Conservation (phyloP, 2,797 vertebrate genomes). For the Poeciliopsis gracilis region DNA sequence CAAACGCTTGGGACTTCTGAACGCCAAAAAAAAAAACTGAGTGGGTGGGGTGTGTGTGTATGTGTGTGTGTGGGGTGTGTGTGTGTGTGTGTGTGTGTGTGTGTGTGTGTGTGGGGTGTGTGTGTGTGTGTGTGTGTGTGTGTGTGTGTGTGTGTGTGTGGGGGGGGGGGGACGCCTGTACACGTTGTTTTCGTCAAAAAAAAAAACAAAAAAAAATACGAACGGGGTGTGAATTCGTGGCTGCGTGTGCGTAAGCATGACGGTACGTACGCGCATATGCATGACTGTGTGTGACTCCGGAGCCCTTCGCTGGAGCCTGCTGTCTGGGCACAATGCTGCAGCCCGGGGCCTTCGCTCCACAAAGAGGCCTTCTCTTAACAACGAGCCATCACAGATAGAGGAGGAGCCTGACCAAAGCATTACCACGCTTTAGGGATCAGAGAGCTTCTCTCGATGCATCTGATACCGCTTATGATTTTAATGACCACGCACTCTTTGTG, state of each 20-base stretch:
- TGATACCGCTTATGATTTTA: conserved; percentile 77
- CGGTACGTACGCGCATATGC: conserved; percentile 56
- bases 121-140: too few relatives aligned
- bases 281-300: conserved; percentile 65
- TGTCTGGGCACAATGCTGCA: conserved; percentile 78
- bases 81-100: too few relatives aligned
- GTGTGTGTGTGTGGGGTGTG: too few relatives aligned
- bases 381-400: conserved; percentile 70
- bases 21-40: background rate
- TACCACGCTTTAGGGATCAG: conserved; percentile 74
- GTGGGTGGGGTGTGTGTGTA: too few relatives aligned
- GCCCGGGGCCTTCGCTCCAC: conserved; percentile 74
- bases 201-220: background rate
- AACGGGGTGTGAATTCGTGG: conserved; percentile 51
- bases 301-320: conserved; percentile 71
- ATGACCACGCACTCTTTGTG: conserved; percentile 66
- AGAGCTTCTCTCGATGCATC: conserved; percentile 75
- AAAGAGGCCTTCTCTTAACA: conserved; percentile 80
- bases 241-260: conserved; percentile 50
- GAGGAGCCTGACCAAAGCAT: conserved; percentile 78
- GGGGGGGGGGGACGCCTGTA: background rate
- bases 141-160: too few relatives aligned
- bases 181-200: conserved; percentile 25
- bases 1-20: conserved; percentile 2
- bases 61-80: too few relatives aligned